These are phyloP conservation scores for Telmatherina bonti DNA, from an alignment of 2,797 vertebrate species.

Conservation along the genomic window DNA sequence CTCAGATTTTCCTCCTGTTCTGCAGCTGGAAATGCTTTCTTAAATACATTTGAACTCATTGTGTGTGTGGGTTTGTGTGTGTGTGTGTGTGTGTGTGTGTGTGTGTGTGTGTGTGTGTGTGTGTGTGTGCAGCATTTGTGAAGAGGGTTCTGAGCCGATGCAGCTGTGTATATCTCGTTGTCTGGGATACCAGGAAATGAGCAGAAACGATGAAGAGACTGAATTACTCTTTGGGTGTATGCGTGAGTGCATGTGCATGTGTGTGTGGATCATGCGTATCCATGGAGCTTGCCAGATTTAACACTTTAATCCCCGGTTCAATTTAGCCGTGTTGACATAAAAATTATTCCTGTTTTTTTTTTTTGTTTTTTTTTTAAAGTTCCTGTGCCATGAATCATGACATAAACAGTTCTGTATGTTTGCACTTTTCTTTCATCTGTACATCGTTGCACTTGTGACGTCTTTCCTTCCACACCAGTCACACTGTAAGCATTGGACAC, in stretches of 20 bases:
- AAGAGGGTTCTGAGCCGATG: conserved; percentile 62
- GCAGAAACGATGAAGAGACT: conserved; percentile 52
- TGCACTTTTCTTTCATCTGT: conserved; percentile 30
- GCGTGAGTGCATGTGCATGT: conserved; percentile 4
- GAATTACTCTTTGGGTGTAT: conserved; percentile 28
- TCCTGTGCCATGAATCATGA: conserved; percentile 30
- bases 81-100: conserved; percentile 22
- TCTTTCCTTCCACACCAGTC: conserved; percentile 14
- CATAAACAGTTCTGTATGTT: conserved; percentile 57
- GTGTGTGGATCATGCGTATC: conserved; percentile 14
- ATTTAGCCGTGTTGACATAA: conserved; percentile 42
- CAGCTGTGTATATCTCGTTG: conserved; percentile 83
- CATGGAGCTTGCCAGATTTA: conserved; percentile 24
- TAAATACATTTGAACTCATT: conserved; percentile 34
- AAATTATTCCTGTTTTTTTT: conserved; percentile 34
- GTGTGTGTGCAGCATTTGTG: conserved; percentile 47
- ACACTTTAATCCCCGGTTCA: conserved; percentile 50
- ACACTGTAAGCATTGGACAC: conserved; percentile 17
- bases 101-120: conserved; percentile 22
- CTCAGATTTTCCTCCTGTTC: conserved; percentile 55
- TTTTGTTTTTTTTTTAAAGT: conserved; percentile 51
- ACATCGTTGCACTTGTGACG: not conserved
- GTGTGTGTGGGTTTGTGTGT: conserved; percentile 24
- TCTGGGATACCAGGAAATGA: conserved; percentile 80
- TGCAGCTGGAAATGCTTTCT: conserved; percentile 76